Evolutionary conservation across 2,888 invertebrate species (phyloP).

Genomic region (Drosophila prolongata): DNA sequence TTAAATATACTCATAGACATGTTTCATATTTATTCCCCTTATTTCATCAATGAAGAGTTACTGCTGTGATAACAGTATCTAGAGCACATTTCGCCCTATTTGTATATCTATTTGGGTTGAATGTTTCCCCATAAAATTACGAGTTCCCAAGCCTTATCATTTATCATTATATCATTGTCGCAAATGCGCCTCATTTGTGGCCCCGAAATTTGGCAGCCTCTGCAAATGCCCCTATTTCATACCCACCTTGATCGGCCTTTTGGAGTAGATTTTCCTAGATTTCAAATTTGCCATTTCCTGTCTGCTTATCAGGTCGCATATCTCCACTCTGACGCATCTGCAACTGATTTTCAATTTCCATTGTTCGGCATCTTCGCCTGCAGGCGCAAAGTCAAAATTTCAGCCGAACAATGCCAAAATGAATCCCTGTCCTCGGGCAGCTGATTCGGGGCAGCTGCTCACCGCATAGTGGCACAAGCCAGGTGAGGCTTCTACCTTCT

Average conservation of each 20-base stretch:
- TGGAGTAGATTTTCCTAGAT: constrained; percentile 18
- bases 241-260: neutral
- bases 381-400: constrained; percentile 43
- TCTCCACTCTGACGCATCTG: constrained; percentile 41
- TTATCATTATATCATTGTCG: constrained; percentile 4
- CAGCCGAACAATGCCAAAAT: constrained; percentile 45
- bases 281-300: constrained; percentile 28
- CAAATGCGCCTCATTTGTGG: constrained; percentile 22
- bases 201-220: constrained; percentile 1
- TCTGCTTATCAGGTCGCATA: constrained; percentile 18
- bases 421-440: constrained; percentile 50
- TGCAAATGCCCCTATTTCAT: neutral
- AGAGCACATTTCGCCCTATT: constrained; percentile 9
- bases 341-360: constrained; percentile 37
- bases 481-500: constrained; percentile 27
- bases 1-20: neutral
- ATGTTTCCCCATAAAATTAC: constrained; percentile 23
- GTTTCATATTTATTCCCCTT: neutral
- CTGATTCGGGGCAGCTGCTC: constrained; percentile 59
- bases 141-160: constrained; percentile 23
- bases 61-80: constrained; percentile 19
- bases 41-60: neutral
- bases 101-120: constrained; percentile 39
- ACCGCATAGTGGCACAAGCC: constrained; percentile 42
- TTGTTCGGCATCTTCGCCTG: constrained; percentile 36